phyloP scores from a whole-genome alignment of 2,797 vertebrate genomes.

The Micrastur ruficollis region DNA sequence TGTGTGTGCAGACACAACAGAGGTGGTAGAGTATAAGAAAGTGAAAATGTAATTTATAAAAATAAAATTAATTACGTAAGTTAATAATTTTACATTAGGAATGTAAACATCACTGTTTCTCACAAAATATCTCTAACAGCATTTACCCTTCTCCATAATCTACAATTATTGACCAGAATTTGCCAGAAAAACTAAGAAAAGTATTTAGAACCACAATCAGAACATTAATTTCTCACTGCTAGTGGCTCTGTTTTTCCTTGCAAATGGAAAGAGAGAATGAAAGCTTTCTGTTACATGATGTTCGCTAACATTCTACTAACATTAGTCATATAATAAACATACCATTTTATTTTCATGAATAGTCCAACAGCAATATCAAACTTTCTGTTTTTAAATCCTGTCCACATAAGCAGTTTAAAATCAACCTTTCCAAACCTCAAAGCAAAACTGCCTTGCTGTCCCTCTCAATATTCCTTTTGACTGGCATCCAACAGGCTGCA shows the following conservation, averaged over 20 bases:
- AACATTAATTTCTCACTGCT: neutral
- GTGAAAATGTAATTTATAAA: neutral
- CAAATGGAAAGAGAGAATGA: neutral
- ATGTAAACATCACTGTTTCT: neutral
- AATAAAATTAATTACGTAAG: neutral
- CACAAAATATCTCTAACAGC: neutral
- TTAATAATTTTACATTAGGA: neutral
- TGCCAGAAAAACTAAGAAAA: neutral
- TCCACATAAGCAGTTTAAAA: neutral
- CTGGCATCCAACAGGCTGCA: neutral
- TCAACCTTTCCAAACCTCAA: neutral
- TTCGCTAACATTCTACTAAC: neutral
- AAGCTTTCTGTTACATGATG: neutral
- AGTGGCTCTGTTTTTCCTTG: neutral
- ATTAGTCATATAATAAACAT: neutral
- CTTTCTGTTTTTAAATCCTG: neutral
- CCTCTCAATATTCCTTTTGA: neutral
- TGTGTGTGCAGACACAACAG: neutral
- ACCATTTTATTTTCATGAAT: neutral
- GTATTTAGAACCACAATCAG: neutral
- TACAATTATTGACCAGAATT: neutral
- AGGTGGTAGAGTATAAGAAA: neutral
- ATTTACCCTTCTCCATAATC: neutral
- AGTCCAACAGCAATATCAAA: neutral
- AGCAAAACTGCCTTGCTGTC: neutral